A percentile compares a stretch with the other conserved stretches of the same genome.
These are phyloP conservation scores for Pammene fasciana DNA, from an alignment of 2,888 invertebrate genomes.

Conservation along the genomic window DNA sequence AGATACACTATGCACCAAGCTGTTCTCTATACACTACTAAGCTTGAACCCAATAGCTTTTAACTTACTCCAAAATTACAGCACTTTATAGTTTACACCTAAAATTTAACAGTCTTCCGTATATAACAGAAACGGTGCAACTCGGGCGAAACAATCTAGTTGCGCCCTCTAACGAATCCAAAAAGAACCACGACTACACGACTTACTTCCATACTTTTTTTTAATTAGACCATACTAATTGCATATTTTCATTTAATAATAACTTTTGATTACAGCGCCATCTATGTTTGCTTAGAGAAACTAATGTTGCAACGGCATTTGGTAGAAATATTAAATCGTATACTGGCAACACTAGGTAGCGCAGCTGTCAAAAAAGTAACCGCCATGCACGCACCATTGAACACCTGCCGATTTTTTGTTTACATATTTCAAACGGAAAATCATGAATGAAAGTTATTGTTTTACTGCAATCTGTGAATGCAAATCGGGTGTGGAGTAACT, in stretches of 20 bases:
- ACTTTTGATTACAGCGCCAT: conserved; percentile 8
- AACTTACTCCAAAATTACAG: too few relatives aligned
- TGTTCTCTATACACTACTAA: too few relatives aligned
- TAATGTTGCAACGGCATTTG: not conserved
- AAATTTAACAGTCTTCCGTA: too few relatives aligned
- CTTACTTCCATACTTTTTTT: too few relatives aligned
- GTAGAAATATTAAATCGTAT: conserved; percentile 23
- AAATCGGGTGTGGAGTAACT: conserved; percentile 17
- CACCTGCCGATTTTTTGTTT: conserved; percentile 74
- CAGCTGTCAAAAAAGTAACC: conserved; percentile 62
- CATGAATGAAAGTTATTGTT: conserved; percentile 61
- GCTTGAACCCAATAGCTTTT: too few relatives aligned
- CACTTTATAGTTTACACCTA: too few relatives aligned
- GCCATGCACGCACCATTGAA: conserved; percentile 50
- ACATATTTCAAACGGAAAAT: conserved; percentile 57
- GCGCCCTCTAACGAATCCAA: too few relatives aligned
- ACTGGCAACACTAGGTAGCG: conserved; percentile 30
- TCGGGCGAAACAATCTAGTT: too few relatives aligned
- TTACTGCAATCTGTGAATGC: conserved; percentile 8
- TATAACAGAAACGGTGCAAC: too few relatives aligned
- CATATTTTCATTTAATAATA: conserved; percentile 27
- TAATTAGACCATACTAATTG: too few relatives aligned
- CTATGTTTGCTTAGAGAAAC: not conserved
- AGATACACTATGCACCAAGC: too few relatives aligned
- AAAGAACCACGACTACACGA: too few relatives aligned